These are phyloP conservation scores for Numenius phaeopus DNA, from an alignment of 2,797 vertebrate species.

Conservation along the genomic window DNA sequence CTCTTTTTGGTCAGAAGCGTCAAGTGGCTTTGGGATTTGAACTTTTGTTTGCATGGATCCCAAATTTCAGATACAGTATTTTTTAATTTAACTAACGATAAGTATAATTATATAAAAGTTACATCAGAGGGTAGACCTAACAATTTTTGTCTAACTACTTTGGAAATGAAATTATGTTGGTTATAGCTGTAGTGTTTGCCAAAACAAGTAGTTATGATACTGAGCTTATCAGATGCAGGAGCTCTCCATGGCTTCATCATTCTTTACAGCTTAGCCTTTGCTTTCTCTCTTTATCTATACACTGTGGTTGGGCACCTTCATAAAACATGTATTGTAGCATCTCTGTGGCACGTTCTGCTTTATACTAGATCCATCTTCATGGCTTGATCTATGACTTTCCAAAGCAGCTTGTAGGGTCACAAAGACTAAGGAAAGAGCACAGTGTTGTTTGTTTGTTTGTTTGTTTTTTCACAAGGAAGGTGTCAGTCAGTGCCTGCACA, in stretches of 20 bases:
- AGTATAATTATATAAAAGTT: not conserved
- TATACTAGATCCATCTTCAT: not conserved
- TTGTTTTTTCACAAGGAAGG: not conserved
- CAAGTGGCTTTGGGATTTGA: not conserved
- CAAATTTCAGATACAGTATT: not conserved
- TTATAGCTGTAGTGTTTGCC: not conserved
- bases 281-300: not conserved
- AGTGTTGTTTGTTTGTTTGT: not conserved
- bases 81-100: not conserved
- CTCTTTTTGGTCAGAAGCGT: not conserved
- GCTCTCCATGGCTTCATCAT: not conserved
- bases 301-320: not conserved
- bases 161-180: not conserved
- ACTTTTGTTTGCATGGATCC: not conserved
- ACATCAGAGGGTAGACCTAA: not conserved
- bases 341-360: not conserved
- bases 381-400: not conserved
- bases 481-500: not conserved
- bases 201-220: not conserved
- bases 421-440: not conserved
- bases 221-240: not conserved
- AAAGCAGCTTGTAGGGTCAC: not conserved
- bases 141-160: not conserved
- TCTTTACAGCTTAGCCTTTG: not conserved
- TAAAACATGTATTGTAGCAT: not conserved